These are phyloP conservation scores for Spheniscus humboldti DNA, from an alignment of 2,797 vertebrate species.

Conservation along the genomic window DNA sequence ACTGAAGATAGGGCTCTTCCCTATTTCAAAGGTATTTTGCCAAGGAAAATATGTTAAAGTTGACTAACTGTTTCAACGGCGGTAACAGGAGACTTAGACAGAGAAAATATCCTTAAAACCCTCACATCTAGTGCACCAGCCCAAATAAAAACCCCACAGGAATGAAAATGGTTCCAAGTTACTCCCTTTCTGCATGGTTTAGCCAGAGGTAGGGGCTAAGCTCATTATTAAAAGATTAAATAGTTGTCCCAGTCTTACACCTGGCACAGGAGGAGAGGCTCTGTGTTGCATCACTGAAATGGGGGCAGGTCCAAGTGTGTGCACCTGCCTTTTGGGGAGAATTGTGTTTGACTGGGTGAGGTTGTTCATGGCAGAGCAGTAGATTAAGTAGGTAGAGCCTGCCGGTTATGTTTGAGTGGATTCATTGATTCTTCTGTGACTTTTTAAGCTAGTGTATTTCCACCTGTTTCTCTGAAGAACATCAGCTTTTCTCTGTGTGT, in stretches of 20 bases:
- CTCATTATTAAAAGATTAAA: background rate
- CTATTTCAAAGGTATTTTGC: background rate
- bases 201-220: background rate
- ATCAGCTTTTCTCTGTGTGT: background rate
- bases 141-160: background rate
- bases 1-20: background rate
- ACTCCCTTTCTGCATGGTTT: background rate
- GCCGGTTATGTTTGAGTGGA: background rate
- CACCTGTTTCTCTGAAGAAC: background rate
- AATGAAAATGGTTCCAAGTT: slow-evolving; percentile 13
- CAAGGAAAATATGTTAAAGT: background rate
- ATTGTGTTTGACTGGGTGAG: background rate
- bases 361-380: background rate
- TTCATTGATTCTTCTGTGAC: background rate
- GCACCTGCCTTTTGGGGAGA: background rate
- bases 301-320: background rate
- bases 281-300: background rate
- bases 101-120: background rate
- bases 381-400: background rate
- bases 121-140: background rate
- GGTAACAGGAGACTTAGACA: background rate
- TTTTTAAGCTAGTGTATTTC: background rate
- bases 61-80: background rate
- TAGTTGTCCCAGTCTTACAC: background rate
- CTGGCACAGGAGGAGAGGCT: background rate